Percentiles rank a stretch among this genome's conserved stretches.
Conservation (phyloP, 2,888 invertebrate species). For the Belgica antarctica region DNA sequence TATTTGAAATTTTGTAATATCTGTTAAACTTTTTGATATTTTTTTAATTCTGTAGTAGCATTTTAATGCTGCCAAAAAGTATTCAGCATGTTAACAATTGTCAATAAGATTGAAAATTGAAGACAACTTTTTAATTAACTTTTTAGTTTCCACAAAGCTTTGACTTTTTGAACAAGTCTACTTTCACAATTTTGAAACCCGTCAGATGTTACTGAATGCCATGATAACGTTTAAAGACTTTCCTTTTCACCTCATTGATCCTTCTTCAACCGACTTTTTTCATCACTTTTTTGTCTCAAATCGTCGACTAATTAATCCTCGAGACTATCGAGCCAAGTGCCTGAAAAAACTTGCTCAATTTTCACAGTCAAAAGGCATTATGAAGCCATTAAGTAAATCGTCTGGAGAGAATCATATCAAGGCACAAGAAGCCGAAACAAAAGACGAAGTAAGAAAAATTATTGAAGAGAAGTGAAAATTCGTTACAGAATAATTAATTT, state of each 20-base stretch:
- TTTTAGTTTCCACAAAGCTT: no score
- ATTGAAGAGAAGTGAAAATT: slow-evolving; percentile 31
- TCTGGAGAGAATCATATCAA: slow-evolving; percentile 18
- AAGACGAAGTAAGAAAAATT: slow-evolving; percentile 13
- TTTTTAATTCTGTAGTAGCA: no score
- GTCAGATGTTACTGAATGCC: background rate
- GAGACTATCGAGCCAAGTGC: background rate
- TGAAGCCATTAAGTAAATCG: slow-evolving; percentile 36
- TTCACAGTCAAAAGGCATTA: slow-evolving; percentile 27
- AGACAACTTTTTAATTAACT: no score
- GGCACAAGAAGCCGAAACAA: background rate
- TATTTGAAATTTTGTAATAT: no score
- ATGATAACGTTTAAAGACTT: background rate
- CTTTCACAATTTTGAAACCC: no score
- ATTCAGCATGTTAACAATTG: no score
- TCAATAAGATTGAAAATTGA: no score
- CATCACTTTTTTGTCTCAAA: no score
- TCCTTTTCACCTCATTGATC: background rate
- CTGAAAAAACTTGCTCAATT: background rate
- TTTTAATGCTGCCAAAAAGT: no score
- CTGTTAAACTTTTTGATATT: no score
- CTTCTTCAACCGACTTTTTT: background rate
- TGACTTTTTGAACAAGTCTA: no score
- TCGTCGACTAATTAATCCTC: slow-evolving; percentile 11
- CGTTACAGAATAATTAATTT: slow-evolving; percentile 42